Percentiles rank a stretch among this genome's conserved stretches.
These are phyloP conservation scores for Nephrotoma flavescens DNA, from an alignment of 2,888 invertebrate species.

Conservation along the genomic window DNA sequence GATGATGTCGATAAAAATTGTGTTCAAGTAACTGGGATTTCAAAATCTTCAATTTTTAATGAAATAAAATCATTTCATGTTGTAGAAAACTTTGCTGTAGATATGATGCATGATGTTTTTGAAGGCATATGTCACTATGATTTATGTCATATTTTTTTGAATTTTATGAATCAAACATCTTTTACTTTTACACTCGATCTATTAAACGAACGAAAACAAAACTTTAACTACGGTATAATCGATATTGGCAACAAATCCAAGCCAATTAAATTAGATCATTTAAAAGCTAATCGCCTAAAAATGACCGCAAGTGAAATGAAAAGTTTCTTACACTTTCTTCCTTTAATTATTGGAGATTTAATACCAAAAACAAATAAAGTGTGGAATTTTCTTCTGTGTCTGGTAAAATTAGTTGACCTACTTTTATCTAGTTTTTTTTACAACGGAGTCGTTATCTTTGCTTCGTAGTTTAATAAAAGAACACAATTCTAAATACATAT, in stretches of 20 bases:
- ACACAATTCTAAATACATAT: not conserved
- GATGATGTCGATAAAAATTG: not conserved
- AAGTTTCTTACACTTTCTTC: not conserved
- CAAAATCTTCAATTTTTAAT: not conserved
- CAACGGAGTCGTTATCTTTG: not conserved
- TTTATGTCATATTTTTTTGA: not conserved
- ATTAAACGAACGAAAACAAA: slow-evolving; percentile 6
- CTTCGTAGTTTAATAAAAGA: not conserved
- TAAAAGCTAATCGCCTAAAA: slow-evolving; percentile 2
- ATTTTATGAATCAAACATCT: not conserved
- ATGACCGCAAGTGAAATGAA: slow-evolving; percentile 7
- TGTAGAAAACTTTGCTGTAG: slow-evolving; percentile 1
- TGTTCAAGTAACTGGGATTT: not conserved
- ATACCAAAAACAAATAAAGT: not conserved
- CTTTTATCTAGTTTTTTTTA: not conserved
- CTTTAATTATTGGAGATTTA: too few species aligned
- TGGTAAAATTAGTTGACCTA: slow-evolving; percentile 7
- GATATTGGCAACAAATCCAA: not conserved
- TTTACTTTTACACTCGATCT: not conserved
- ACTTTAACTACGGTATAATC: slow-evolving; percentile 5
- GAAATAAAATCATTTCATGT: not conserved
- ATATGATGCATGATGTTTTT: slow-evolving; percentile 7
- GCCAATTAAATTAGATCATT: slow-evolving; percentile 2
- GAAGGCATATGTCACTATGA: slow-evolving; percentile 9
- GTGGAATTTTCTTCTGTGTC: slow-evolving; percentile 5